A percentile compares a stretch with the other conserved stretches of the same genome.
Conservation (phyloP, 2,113 vertebrate genomes). For the Gymnarchus niloticus region DNA sequence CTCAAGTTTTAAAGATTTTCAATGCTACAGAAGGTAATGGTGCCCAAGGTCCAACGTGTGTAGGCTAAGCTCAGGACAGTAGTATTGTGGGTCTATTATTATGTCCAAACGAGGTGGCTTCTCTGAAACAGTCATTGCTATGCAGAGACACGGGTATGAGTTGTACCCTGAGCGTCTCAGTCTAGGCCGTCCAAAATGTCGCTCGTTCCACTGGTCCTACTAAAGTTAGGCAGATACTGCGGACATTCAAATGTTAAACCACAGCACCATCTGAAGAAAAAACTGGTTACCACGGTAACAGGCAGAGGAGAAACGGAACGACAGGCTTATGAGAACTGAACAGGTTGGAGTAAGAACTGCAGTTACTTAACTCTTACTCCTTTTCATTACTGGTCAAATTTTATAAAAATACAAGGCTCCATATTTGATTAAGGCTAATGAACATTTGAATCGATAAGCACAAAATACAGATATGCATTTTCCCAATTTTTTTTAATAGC, state of each 20-base stretch:
- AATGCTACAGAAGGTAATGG: background rate
- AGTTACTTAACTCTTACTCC: constrained; percentile 11
- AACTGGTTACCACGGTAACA: constrained; percentile 35
- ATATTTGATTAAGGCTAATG: background rate
- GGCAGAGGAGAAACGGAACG: constrained; percentile 18
- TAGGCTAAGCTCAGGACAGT: background rate
- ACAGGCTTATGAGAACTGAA: constrained; percentile 11
- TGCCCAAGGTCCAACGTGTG: background rate
- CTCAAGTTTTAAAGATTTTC: background rate
- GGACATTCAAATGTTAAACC: background rate
- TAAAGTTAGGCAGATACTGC: constrained; percentile 14
- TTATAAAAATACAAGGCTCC: background rate
- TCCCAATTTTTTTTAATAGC: too few relatives aligned
- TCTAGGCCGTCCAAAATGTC: background rate
- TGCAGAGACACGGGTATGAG: background rate
- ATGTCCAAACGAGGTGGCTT: background rate
- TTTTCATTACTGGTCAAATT: background rate
- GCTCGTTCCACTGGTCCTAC: background rate
- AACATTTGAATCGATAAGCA: background rate
- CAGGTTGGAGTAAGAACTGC: constrained; percentile 8
- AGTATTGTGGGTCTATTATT: too few relatives aligned
- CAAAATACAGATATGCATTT: background rate
- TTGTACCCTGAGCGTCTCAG: too few relatives aligned
- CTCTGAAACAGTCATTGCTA: background rate
- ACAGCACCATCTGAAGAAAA: background rate